Percentiles rank a stretch among this genome's conserved stretches.
Evolutionary conservation across 2,113 vertebrate species (phyloP).

Genomic region (Prunella himalayana): DNA sequence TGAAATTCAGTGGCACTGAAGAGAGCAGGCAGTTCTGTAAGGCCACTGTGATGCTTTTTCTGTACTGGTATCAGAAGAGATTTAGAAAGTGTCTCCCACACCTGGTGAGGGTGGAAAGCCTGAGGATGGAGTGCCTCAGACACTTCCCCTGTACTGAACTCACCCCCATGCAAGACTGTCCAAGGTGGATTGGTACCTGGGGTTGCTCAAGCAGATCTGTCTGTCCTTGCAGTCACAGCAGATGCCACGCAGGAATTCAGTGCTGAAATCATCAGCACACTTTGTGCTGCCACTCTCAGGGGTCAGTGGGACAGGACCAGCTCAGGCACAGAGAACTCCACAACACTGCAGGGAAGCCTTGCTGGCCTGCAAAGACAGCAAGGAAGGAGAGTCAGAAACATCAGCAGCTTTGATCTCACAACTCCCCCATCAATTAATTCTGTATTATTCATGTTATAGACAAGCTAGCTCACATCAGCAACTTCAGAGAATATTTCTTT

Average conservation of each 20-base stretch:
- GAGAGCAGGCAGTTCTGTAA: neutral
- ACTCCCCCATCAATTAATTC: neutral
- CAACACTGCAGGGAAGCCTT: neutral
- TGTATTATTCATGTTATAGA: neutral
- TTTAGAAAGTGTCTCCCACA: neutral
- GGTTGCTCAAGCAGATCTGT: neutral
- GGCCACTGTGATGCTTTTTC: neutral
- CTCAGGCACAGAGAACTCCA: neutral
- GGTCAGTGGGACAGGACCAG: neutral
- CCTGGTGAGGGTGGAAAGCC: neutral
- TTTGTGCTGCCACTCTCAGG: neutral
- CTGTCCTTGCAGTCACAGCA: neutral
- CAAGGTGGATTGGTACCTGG: neutral
- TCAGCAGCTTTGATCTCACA: neutral
- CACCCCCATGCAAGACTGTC: rapidly evolving
- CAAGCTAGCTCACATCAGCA: neutral
- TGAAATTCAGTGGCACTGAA: neutral
- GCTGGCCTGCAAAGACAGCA: neutral
- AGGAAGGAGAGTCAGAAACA: neutral
- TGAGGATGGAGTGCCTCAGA: neutral
- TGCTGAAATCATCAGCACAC: neutral
- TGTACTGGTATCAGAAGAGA: neutral
- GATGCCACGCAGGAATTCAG: rapidly evolving
- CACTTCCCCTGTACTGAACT: neutral
- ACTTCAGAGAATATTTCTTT: neutral